Percentiles rank a stretch among this genome's conserved stretches.
phyloP scores from a whole-genome alignment of 2,113 vertebrate species.

The Cygnus buccinator region DNA sequence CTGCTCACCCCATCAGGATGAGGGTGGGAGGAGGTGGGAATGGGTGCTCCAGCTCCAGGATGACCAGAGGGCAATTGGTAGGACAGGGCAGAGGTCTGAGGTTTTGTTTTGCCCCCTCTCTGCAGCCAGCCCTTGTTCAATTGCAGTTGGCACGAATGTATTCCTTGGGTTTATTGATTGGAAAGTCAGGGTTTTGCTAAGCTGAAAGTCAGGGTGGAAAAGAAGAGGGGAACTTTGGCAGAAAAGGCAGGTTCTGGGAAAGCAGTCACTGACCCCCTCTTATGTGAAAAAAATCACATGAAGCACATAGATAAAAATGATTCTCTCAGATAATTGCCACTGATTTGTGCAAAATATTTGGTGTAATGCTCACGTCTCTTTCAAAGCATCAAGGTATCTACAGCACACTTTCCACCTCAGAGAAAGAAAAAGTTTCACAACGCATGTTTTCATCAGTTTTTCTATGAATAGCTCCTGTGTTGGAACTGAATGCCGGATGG shows the following conservation, averaged over 20 bases:
- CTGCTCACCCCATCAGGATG: fast-evolving
- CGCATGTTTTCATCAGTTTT: not conserved
- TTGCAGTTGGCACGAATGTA: not conserved
- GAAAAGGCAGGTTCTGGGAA: not conserved
- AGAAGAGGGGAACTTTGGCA: not conserved
- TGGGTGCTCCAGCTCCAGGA: too few species aligned
- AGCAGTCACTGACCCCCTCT: not conserved
- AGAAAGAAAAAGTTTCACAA: not conserved
- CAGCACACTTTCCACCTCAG: not conserved
- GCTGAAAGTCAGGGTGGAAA: not conserved
- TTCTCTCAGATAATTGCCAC: not conserved
- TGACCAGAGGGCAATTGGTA: not conserved
- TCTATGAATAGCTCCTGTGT: not conserved
- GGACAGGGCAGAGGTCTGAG: not conserved
- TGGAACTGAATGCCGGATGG: fast-evolving
- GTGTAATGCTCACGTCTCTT: not conserved
- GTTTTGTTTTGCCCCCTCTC: not conserved
- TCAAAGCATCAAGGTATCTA: not conserved
- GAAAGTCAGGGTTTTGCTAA: not conserved
- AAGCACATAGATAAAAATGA: not conserved
- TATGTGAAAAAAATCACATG: not conserved
- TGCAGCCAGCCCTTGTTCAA: not conserved
- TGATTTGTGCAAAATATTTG: not conserved
- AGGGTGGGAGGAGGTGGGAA: not conserved
- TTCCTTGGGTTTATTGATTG: not conserved